Base-by-base conservation (phyloP, 2,113 vertebrate genomes). In the Oophaga pumilio region DNA sequence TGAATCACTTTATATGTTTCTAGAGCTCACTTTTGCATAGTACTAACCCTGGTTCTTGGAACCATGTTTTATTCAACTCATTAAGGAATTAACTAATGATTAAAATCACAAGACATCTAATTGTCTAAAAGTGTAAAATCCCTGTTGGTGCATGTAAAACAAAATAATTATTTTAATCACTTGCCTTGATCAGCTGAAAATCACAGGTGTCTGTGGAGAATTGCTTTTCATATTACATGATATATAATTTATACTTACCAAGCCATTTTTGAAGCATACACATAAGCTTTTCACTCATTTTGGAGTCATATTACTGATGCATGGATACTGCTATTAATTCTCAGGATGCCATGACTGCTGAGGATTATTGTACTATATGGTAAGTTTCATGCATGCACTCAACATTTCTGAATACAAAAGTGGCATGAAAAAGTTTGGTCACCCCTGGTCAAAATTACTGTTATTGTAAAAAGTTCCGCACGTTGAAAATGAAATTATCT, bases 41-140 rank as follows among this genome's bases (percentile, higher is more conserved):
- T 43, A 66, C 68, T 76, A 83, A 64, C 79, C 86, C 33, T 76
- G 59, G 73, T 87, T 87, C 86, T 76, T 56, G 69, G 24, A 82
- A 82, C 79, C 80, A 87, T 87, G 86, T 87, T 76, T 87, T 82
- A 76, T 74, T 82, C 86, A 87, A 76, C 79, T 66, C 86, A 83
- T 87, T 87, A 87, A 87, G 79, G 86, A 64, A 87, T 87, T 87
- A 83, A 82, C 86, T 76, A 87, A 81, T 87, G 79, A 87, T 83
- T 87, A 87, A 87, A 87, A 87, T 87, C 86, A 87, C 86, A 87
- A 73, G 78, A 87, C 26, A 76, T 82, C 86, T 87, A 87, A 87
- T 87, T 83, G 86, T 87, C 78, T 81, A 64, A 87, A 87, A 83
- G 86, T 87, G 69, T 50, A 76, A 87, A 82, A 76, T 87, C 80